Evolutionary conservation across 2,113 vertebrate genomes (phyloP), one percentile per base, ranked within the genome.

Genomic region (Perca schrenkii): DNA sequence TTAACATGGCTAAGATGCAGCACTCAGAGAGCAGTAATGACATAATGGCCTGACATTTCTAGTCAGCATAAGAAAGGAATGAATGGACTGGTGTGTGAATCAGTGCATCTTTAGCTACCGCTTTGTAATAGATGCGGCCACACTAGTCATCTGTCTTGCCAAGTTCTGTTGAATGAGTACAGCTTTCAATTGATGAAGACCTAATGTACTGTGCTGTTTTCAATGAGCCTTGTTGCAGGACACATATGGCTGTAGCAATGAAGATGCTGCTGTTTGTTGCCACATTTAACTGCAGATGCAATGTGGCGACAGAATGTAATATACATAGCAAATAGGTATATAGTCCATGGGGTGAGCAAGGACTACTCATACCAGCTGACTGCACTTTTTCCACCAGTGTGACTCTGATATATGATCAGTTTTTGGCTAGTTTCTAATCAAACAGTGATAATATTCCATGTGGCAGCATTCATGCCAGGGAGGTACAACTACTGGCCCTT

Each of bases 41-140:
- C 65, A 79, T 72, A 84, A 91, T 76, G 36, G 70, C n/a, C 62
- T 69, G 53, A 80, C 47, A 79, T 86, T 81, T 84, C 70, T 52
- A 46, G 47, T 6, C 17, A 84, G 14, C 60, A 79, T 47, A 78
- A 69, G 73, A 83, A 88, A 70, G 49, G 67, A 74, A 86, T 84
- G 67, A 88, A 88, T 88, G 77, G 65, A 80, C 53, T 47, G 40
- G 58, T 10, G 15, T 56, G 54, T 80, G 36, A 88, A 87, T 88
- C 72, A 65, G 28, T 53, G 34, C 65, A 88, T 80, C 62, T 86
- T 71, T 28, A 75, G 67, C 67, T 71, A 61, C 64, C 40, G 46
- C 77, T 82, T 72, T 81, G 57, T 89, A 64, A 88, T 22, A 22
- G 47, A 80, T 40, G 21, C 67, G 43, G 50, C 69, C 75, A 83